Percentiles rank a stretch among this genome's conserved stretches.
These are phyloP conservation scores for Dermatemys mawii DNA, from an alignment of 2,113 vertebrate genomes.

Conservation along the genomic window DNA sequence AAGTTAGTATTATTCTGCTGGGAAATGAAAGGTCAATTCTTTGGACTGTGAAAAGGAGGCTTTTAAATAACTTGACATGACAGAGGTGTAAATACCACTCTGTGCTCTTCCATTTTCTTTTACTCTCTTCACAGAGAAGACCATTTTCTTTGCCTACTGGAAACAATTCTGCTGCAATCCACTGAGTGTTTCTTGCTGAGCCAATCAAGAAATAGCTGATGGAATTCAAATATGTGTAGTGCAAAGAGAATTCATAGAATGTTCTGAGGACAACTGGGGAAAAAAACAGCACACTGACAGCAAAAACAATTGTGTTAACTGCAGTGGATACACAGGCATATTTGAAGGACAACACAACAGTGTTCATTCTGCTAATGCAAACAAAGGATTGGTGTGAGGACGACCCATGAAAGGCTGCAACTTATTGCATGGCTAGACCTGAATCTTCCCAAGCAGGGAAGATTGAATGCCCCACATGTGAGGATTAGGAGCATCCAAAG, in stretches of 20 bases:
- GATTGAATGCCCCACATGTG: neutral
- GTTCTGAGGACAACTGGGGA: neutral
- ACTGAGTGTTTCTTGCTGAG: neutral
- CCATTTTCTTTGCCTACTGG: constrained; percentile 4
- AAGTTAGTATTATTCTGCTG: constrained; percentile 16
- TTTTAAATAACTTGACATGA: constrained; percentile 7
- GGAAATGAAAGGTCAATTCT: constrained; percentile 37
- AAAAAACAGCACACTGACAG: neutral
- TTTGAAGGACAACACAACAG: neutral
- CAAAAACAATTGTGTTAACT: neutral
- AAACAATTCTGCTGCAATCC: neutral
- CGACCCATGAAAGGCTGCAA: neutral
- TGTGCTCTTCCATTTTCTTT: neutral
- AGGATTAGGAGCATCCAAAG: neutral
- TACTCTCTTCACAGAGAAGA: neutral
- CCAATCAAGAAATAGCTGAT: neutral
- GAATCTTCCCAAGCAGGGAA: neutral
- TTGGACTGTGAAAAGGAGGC: neutral
- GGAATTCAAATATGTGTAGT: constrained; percentile 24
- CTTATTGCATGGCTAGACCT: neutral
- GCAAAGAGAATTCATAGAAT: constrained; percentile 8
- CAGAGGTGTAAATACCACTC: neutral
- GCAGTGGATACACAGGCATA: neutral
- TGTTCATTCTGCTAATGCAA: neutral
- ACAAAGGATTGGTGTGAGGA: neutral